These are phyloP conservation scores for Mormyrus lacerda DNA, from an alignment of 2,113 vertebrate genomes.

Conservation along the genomic window DNA sequence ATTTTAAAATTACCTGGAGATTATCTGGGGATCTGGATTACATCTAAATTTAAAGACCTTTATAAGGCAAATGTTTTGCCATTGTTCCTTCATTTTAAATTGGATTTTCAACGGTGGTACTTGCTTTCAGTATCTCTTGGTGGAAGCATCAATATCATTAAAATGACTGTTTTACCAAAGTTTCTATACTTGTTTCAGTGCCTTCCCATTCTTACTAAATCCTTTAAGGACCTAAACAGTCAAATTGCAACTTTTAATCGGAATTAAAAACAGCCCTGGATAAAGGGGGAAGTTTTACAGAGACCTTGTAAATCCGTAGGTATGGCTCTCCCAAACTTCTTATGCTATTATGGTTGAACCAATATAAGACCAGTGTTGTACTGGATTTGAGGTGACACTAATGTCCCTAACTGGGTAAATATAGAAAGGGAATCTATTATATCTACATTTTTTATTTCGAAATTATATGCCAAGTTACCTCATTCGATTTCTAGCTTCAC, in stretches of 20 bases:
- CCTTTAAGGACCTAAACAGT: neutral
- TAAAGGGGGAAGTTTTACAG: neutral
- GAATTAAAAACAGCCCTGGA: neutral
- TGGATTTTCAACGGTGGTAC: neutral
- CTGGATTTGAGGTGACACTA: neutral
- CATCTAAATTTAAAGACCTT: neutral
- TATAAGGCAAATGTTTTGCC: neutral
- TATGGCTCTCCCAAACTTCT: neutral
- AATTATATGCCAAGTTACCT: neutral
- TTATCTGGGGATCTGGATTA: neutral
- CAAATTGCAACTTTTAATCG: neutral
- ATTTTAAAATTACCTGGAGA: neutral
- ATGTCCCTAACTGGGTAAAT: neutral
- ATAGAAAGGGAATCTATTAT: neutral
- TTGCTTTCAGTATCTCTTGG: neutral
- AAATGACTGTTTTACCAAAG: neutral
- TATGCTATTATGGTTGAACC: neutral
- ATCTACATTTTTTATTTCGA: neutral
- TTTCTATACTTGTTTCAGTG: neutral
- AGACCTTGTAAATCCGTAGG: neutral
- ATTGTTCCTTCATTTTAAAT: neutral
- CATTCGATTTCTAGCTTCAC: neutral
- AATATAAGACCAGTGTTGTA: neutral
- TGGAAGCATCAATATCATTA: neutral
- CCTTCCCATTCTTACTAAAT: neutral